These are phyloP conservation scores for Himalopsyche japonica DNA, from an alignment of 2,888 invertebrate genomes.

Conservation along the genomic window DNA sequence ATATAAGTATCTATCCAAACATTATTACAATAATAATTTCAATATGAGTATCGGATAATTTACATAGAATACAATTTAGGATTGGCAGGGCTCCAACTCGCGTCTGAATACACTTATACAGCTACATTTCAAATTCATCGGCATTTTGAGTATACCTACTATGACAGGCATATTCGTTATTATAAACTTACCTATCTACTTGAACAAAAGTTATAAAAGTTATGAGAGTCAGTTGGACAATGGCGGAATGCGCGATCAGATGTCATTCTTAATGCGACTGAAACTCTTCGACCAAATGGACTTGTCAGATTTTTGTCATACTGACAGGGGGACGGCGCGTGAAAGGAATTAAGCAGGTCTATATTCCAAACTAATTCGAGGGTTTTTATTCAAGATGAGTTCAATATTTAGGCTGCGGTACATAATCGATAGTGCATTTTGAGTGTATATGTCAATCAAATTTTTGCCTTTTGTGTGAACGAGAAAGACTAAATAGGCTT, in stretches of 20 bases:
- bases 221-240: not conserved
- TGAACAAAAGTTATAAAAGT: not conserved
- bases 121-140: too few species aligned
- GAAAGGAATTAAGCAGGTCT: not conserved
- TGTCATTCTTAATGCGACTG: not conserved
- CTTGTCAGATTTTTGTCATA: slow-evolving; percentile 35
- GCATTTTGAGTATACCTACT: too few species aligned
- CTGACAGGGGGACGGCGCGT: slow-evolving; percentile 5
- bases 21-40: too few species aligned
- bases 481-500: too few species aligned
- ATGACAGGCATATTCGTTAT: not conserved
- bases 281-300: slow-evolving; percentile 21
- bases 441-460: not conserved
- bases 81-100: too few species aligned
- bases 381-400: not conserved
- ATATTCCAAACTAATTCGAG: not conserved
- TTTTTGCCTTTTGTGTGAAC: not conserved
- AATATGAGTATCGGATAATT: too few species aligned
- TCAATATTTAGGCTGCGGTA: too few species aligned
- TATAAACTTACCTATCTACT: not conserved
- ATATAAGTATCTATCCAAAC: too few species aligned
- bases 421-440: not conserved
- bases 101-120: too few species aligned
- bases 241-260: slow-evolving; percentile 1
- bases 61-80: too few species aligned